Percentiles rank a stretch among this genome's conserved stretches.
phyloP scores from a whole-genome alignment of 2,113 vertebrate species.

The Mormoops blainvillei region DNA sequence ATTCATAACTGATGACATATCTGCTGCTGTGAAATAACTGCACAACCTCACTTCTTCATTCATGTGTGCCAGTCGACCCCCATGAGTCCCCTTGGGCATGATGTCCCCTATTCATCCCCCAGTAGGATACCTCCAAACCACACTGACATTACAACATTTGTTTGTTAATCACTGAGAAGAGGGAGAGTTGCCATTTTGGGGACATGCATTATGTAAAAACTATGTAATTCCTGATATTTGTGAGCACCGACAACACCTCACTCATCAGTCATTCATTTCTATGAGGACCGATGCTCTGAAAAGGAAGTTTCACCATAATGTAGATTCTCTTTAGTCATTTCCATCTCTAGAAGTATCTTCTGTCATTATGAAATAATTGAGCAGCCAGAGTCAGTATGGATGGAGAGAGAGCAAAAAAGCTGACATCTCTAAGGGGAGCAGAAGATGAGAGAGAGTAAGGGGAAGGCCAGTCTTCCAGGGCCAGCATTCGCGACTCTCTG shows the following conservation, averaged over 20 bases:
- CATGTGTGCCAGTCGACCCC: not conserved
- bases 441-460: not conserved
- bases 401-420: not conserved
- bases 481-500: not conserved
- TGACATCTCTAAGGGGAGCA: not conserved
- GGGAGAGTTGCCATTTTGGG: not conserved
- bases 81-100: not conserved
- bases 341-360: not conserved
- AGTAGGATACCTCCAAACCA: not conserved
- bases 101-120: too few species aligned
- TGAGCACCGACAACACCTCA: not conserved
- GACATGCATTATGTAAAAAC: not conserved
- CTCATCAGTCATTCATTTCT: not conserved
- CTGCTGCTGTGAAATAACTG: not conserved
- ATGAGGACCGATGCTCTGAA: not conserved
- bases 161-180: not conserved
- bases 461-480: not conserved
- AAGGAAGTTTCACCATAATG: not conserved
- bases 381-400: not conserved
- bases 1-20: not conserved
- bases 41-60: not conserved
- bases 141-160: not conserved
- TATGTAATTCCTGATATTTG: not conserved
- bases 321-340: not conserved
- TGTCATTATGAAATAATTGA: not conserved